Evolutionary conservation across 2,113 vertebrate species (phyloP), one percentile per base, ranked within the genome.

Genomic region (Cranoglanis bouderius): DNA sequence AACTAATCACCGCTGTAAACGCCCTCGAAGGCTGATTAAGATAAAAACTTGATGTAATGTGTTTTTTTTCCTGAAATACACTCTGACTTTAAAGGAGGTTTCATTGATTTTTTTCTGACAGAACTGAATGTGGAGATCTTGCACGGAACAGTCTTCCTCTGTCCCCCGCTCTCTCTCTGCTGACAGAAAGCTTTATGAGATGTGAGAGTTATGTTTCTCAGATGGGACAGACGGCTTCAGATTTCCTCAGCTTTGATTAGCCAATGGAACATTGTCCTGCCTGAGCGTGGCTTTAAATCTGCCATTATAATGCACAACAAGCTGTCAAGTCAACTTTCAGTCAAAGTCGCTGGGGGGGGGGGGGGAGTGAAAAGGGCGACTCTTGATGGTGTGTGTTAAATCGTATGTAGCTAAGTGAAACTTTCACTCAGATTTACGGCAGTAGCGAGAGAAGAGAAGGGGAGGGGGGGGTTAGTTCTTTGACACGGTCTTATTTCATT

Each of bases 211-310:
- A 40, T 75, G 93, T 94, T 93, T 95, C 94, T 94, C 94, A 93
- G 92, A 94, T 90, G 49, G 40, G 72, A 91, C 92, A 92, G 94
- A 93, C 92, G 92, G 94, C 94, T 94, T 95, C 94, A 92, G 94
- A 95, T 95, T 95, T 95, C 94, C 94, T 95, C 93, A 93, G 93
- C 87, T 95, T 94, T 94, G 94, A 95, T 94, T 94, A 94, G 94
- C 94, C 95, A 93, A 94, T 51, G 86, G 57, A 40, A 82, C 57
- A 51, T 65, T 53, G 75, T 53, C 29, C 53, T 65, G 46, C 78
- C 55, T n/a, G 67, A 29, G 21, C 21, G 29, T 10, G 24, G 57
- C 86, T 87, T 87, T 87, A 63, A 67, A 81, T 53, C 55, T 61
- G 77, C 59, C 29, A 35, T 49, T 53, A 82, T 35, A 67, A 49